A percentile compares a stretch with the other conserved stretches of the same genome.
These are phyloP conservation scores for Menidia beryllina DNA, from an alignment of 2,113 vertebrate genomes.

Conservation along the genomic window DNA sequence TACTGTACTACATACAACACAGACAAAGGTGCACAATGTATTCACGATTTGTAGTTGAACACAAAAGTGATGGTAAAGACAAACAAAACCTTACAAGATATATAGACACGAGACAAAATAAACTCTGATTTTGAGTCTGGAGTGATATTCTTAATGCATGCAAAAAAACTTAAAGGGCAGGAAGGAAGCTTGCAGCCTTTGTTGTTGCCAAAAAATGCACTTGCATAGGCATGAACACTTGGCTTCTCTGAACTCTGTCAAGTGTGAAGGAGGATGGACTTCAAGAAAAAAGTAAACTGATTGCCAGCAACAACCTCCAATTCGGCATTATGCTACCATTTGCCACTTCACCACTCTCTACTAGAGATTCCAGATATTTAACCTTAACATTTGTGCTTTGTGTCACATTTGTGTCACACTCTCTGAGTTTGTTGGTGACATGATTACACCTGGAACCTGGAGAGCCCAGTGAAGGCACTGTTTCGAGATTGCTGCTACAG, in stretches of 20 bases:
- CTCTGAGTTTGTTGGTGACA: conserved; percentile 1
- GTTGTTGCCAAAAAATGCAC: conserved; percentile 16
- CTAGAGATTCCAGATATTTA: conserved; percentile 30
- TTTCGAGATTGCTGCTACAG: conserved; percentile 51
- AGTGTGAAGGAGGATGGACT: conserved; percentile 23
- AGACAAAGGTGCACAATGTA: not conserved
- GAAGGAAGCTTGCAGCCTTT: conserved; percentile 27
- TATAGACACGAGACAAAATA: conserved; percentile 4
- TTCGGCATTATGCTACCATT: conserved; percentile 10
- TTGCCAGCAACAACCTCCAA: conserved; percentile 54
- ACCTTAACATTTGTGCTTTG: not conserved
- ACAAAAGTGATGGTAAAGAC: not conserved
- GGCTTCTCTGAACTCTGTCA: not conserved
- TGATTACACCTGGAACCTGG: conserved; percentile 52
- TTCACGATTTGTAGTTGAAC: conserved; percentile 2
- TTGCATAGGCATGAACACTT: not conserved
- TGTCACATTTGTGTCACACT: too few species aligned
- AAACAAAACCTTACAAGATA: not conserved
- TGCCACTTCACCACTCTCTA: conserved; percentile 66
- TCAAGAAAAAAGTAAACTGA: conserved; percentile 38
- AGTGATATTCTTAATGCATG: conserved; percentile 35
- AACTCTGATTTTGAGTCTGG: conserved; percentile 8
- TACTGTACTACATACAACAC: conserved; percentile 70
- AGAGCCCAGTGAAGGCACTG: conserved; percentile 58
- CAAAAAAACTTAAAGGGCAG: conserved; percentile 18